Evolutionary conservation across 2,888 invertebrate genomes (phyloP).

Genomic region (Acleris cristana): DNA sequence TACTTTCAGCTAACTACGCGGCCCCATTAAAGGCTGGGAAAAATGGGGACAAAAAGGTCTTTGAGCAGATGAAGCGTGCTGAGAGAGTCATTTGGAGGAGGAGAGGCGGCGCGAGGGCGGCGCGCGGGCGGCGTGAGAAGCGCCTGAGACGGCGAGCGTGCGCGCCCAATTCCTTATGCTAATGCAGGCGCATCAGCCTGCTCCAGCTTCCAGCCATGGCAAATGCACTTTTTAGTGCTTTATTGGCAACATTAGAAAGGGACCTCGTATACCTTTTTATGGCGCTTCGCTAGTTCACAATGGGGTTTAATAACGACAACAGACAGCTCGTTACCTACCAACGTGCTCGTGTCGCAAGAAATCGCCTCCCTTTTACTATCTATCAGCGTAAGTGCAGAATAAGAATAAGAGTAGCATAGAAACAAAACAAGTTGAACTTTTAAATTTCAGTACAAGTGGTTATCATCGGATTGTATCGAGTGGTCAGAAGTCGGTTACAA

Average conservation of each 20-base stretch:
- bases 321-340: constrained; percentile 67
- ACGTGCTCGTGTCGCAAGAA: constrained; percentile 65
- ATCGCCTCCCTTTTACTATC: constrained; percentile 68
- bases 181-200: constrained; percentile 52
- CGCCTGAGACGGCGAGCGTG: constrained; percentile 72
- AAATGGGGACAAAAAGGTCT: constrained; percentile 36
- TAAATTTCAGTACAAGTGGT: constrained; percentile 3
- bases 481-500: constrained; percentile 39
- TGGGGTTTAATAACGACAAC: constrained; percentile 71
- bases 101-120: constrained; percentile 52
- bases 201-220: constrained; percentile 43
- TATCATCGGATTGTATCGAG: constrained; percentile 17
- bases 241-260: constrained; percentile 72
- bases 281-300: constrained; percentile 59
- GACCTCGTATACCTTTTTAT: constrained; percentile 65
- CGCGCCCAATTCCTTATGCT: constrained; percentile 80
- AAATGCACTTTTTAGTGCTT: constrained; percentile 69
- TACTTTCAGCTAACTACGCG: constrained; percentile 39
- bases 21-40: constrained; percentile 39
- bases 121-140: constrained; percentile 74
- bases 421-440: not conserved
- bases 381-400: constrained; percentile 60
- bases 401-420: constrained; percentile 62
- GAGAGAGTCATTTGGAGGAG: constrained; percentile 56
- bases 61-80: constrained; percentile 41